These are phyloP conservation scores for Pardalotus punctatus DNA, from an alignment of 2,113 vertebrate genomes.

Conservation along the genomic window DNA sequence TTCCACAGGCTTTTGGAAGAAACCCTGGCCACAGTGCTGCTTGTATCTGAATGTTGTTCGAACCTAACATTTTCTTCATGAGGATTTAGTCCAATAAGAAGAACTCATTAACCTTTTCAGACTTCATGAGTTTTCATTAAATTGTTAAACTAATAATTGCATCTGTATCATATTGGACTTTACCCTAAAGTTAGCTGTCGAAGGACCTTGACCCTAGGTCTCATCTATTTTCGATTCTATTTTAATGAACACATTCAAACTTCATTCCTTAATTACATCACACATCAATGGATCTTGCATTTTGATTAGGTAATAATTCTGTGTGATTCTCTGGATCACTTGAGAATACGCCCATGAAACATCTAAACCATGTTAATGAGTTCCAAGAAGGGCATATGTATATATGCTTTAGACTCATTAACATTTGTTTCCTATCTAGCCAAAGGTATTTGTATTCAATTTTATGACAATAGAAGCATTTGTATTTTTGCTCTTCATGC, in stretches of 20 bases:
- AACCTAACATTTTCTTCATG: not conserved
- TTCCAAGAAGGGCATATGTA: not conserved
- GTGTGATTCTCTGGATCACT: conserved; percentile 63
- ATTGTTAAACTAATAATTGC: conserved; percentile 27
- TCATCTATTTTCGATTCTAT: conserved; percentile 33
- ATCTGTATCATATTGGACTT: not conserved
- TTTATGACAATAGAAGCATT: not conserved
- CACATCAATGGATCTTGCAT: conserved; percentile 63
- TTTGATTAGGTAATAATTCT: conserved; percentile 62
- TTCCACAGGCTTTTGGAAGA: not conserved
- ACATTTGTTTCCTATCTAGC: not conserved
- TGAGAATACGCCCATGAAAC: conserved; percentile 33
- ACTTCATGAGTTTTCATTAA: conserved; percentile 32
- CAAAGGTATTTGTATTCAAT: not conserved
- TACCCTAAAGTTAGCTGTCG: conserved; percentile 12
- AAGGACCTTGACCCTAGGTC: conserved; percentile 57
- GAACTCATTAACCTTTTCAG: conserved; percentile 29
- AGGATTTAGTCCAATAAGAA: not conserved
- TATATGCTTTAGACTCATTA: not conserved
- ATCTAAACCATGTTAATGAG: conserved; percentile 14
- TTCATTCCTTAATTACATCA: conserved; percentile 63
- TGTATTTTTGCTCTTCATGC: not conserved
- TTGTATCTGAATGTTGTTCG: not conserved
- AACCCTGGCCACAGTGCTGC: not conserved
- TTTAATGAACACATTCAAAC: conserved; percentile 60